Evolutionary conservation across 2,797 vertebrate species (phyloP).

Genomic region (Cuculus canorus): DNA sequence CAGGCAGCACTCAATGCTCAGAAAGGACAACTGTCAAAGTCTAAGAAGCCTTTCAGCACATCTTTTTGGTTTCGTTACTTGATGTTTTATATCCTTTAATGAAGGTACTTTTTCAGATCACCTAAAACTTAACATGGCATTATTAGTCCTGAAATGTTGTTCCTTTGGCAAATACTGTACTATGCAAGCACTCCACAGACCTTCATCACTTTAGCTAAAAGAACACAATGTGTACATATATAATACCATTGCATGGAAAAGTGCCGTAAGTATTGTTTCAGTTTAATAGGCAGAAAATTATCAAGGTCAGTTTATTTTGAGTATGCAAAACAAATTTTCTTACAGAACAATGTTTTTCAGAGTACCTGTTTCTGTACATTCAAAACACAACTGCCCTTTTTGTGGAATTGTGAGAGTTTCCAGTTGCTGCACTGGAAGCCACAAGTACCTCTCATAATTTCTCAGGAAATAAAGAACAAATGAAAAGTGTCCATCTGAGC

Average conservation of each 20-base stretch:
- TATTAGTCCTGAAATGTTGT: neutral
- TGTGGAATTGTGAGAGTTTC: neutral
- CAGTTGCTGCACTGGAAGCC: neutral
- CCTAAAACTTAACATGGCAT: neutral
- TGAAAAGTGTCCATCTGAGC: neutral
- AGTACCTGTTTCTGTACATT: neutral
- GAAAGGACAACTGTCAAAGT: neutral
- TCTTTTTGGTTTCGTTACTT: neutral
- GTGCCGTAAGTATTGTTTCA: neutral
- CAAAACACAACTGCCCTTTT: neutral
- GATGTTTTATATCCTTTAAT: neutral
- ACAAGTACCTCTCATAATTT: neutral
- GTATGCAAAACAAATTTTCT: neutral
- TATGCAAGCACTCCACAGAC: neutral
- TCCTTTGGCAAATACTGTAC: neutral
- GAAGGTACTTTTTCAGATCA: neutral
- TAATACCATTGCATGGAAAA: neutral
- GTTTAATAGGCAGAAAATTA: neutral
- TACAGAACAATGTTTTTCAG: neutral
- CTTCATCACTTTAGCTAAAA: neutral
- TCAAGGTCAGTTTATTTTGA: neutral
- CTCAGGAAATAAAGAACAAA: neutral
- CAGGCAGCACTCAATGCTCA: neutral
- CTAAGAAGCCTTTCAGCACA: neutral
- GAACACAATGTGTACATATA: neutral